Base-by-base conservation (phyloP, 2,888 invertebrate genomes). In the Dynastes maya region DNA sequence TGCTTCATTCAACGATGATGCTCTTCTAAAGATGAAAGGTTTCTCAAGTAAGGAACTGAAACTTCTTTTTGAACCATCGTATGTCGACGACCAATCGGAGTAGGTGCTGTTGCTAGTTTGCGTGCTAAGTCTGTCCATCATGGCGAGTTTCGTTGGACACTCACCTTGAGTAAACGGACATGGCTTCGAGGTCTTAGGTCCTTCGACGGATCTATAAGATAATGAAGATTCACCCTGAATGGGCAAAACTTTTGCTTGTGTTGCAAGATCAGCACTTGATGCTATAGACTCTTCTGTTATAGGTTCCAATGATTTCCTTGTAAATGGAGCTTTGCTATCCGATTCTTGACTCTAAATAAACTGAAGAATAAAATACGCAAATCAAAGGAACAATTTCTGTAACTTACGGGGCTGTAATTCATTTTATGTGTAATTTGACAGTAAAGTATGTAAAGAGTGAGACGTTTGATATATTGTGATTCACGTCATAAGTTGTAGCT, bases 21-120 rank as follows among this genome's bases (percentile, higher is more conserved):
- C 79, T 16, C 77, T 64, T 68, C 79, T 67, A 27, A 79, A 79
- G 61, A 74, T 53, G 49, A 79, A 79, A 6, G 77, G 72, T 53
- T 49, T 77, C 6, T 77, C 58, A 2, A 79, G 58, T 13, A 79
- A 45, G 2, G 79, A 79, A 22, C 74, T 79, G 61, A 68, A 72
- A 45, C 79, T 79, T 61, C 16, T 78, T 45, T 9, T 58, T 27
- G 72, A 40, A 4, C 22, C 61, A 61, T 61, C 61, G 68, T 51
- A 68, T 13, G 51, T 29, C 11, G 72, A 74, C 3, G 58, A 72
- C 40, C 51, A 37, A 29, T 55, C 61, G 2, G 61, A 61, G 4
- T 11, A 45, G 1, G 11, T 40, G 45, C 61, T 55, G 6, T 2
- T 9, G 40, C 53, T 61, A 13, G 27, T 27, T 74, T 29, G 27